Evolutionary conservation across 2,113 vertebrate species (phyloP).

Genomic region (Maccullochella peelii): DNA sequence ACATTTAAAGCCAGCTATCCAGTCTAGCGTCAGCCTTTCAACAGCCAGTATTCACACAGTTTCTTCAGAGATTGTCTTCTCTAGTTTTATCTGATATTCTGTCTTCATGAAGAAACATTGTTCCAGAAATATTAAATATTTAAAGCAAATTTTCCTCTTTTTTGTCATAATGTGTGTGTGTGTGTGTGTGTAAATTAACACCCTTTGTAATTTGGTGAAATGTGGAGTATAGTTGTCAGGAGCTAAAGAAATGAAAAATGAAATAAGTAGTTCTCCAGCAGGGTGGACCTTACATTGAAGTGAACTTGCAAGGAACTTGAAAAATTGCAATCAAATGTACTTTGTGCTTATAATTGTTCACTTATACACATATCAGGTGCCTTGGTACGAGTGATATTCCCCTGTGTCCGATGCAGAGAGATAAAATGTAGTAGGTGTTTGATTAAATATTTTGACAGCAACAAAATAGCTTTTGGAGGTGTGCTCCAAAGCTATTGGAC

Average conservation of each 20-base stretch:
- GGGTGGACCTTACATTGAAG: background rate
- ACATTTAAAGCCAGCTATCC: no score
- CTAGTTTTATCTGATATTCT: background rate
- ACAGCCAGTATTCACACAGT: no score
- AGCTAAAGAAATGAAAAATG: background rate
- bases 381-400: constrained; percentile 1
- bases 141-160: background rate
- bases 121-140: background rate
- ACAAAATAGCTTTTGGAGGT: constrained; percentile 4
- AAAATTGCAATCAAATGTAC: background rate
- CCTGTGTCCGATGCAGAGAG: constrained; percentile 2
- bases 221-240: background rate
- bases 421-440: background rate
- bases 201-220: background rate
- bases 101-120: background rate
- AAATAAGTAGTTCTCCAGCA: background rate
- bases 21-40: no score
- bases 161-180: background rate
- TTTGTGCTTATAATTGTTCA: background rate
- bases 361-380: background rate
- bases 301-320: background rate
- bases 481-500: background rate
- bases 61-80: no score
- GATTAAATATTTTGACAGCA: constrained; percentile 12
- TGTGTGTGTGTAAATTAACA: no score